phyloP scores from a whole-genome alignment of 2,888 invertebrate genomes.

The Caenorhabditis sulstoni region DNA sequence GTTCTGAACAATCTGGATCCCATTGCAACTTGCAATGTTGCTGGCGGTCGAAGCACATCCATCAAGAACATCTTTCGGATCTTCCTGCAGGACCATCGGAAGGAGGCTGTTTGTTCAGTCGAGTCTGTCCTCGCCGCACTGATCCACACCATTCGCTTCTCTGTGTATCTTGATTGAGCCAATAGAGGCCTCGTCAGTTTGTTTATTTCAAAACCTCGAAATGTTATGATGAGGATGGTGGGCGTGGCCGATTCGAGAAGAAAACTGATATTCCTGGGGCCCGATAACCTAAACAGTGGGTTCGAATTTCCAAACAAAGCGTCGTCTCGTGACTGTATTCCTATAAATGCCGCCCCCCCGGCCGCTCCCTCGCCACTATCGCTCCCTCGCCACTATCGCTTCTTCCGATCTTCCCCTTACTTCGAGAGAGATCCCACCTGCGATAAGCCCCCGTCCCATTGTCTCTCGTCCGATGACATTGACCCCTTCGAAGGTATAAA shows the following conservation, averaged over 20 bases:
- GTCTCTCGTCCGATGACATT: conserved; percentile 27
- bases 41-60: too few relatives aligned
- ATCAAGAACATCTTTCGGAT: too few relatives aligned
- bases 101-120: too few relatives aligned
- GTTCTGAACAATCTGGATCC: too few relatives aligned
- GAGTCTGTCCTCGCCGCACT: not conserved
- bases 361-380: conserved; percentile 27
- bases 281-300: conserved; percentile 22
- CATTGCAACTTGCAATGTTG: too few relatives aligned
- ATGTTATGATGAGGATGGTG: not conserved
- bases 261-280: not conserved
- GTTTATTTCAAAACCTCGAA: not conserved
- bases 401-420: conserved; percentile 18
- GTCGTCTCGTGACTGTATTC: not conserved
- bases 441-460: conserved; percentile 33
- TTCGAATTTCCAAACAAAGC: conserved; percentile 39
- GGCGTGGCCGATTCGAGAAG: too few relatives aligned
- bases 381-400: conserved; percentile 16
- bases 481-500: conserved; percentile 42
- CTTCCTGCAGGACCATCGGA: too few relatives aligned
- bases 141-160: not conserved
- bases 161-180: conserved; percentile 6
- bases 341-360: conserved; percentile 16
- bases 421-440: conserved; percentile 16
- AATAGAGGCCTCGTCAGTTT: not conserved